These are phyloP conservation scores for Rhabdomys pumilio DNA, from an alignment of 2,797 vertebrate genomes.

Conservation along the genomic window DNA sequence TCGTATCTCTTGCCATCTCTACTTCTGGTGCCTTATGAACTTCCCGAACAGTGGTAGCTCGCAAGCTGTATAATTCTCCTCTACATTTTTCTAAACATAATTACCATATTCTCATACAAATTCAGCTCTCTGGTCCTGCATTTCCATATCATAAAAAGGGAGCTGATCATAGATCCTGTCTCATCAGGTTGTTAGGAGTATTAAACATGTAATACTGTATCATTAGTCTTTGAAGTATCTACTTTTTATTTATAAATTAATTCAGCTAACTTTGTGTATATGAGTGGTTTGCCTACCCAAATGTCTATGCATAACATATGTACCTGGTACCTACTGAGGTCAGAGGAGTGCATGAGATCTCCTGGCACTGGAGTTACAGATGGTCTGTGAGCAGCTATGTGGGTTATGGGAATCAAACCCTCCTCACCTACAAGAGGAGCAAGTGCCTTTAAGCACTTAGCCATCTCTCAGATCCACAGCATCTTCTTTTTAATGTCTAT, in stretches of 20 bases:
- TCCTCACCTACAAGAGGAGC: not conserved
- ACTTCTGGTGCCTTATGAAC: not conserved
- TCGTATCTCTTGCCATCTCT: not conserved
- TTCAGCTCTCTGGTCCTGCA: slow-evolving; percentile 12
- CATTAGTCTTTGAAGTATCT: not conserved
- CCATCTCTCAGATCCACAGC: not conserved
- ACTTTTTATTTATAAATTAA: not conserved
- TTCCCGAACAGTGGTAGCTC: not conserved
- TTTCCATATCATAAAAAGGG: slow-evolving; percentile 28
- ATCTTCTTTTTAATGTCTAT: not conserved
- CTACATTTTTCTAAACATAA: slow-evolving; percentile 3
- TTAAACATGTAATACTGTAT: not conserved
- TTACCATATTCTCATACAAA: not conserved
- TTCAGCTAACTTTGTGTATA: not conserved
- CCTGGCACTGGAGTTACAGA: not conserved
- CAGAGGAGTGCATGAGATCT: not conserved
- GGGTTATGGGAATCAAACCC: not conserved
- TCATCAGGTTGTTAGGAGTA: not conserved
- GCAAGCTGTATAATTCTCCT: not conserved
- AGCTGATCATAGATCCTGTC: not conserved
- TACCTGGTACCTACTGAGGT: too few species aligned
- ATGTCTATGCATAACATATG: too few species aligned
- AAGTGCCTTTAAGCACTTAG: not conserved
- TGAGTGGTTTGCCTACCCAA: not conserved
- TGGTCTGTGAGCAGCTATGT: not conserved